Conservation (phyloP, 2,888 invertebrate species). For the Oscheius sp. region DNA sequence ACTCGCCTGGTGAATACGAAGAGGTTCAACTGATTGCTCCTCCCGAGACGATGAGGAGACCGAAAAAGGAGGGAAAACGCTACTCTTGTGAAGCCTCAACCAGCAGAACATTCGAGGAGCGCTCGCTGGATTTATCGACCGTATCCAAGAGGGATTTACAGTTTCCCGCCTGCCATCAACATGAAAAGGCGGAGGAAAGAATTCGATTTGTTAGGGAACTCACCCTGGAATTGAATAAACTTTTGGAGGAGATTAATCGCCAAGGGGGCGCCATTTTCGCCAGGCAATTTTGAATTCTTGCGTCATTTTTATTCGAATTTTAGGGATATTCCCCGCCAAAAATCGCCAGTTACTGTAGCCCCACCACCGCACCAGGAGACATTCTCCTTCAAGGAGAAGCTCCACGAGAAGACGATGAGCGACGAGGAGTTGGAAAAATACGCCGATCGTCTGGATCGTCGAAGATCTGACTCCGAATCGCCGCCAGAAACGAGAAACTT, state of each 20-base stretch:
- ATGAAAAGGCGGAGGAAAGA: conserved; percentile 19
- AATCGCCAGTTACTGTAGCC: too few species aligned
- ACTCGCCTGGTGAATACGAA: too few species aligned
- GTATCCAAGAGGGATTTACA: neutral
- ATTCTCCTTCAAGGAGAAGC: neutral
- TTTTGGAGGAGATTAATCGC: neutral
- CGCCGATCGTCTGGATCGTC: conserved; percentile 11
- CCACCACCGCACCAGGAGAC: too few species aligned
- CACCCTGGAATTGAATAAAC: conserved; percentile 3
- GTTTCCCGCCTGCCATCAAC: too few species aligned
- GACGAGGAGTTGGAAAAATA: conserved; percentile 32
- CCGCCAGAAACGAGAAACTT: neutral
- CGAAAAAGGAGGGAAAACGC: neutral
- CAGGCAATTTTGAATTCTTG: neutral
- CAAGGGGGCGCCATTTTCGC: conserved; percentile 2
- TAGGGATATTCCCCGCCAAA: conserved; percentile 27
- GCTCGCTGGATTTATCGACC: neutral
- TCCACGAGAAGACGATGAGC: conserved; percentile 16
- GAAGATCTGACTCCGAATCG: conserved; percentile 10
- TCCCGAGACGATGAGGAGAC: conserved; percentile 6
- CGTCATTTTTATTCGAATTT: neutral
- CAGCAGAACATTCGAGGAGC: conserved; percentile 2
- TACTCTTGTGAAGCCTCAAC: conserved; percentile 13
- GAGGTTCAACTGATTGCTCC: neutral
- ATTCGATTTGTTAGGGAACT: conserved; percentile 4